Base-by-base conservation (phyloP, 2,113 vertebrate genomes). In the Passerina amoena region DNA sequence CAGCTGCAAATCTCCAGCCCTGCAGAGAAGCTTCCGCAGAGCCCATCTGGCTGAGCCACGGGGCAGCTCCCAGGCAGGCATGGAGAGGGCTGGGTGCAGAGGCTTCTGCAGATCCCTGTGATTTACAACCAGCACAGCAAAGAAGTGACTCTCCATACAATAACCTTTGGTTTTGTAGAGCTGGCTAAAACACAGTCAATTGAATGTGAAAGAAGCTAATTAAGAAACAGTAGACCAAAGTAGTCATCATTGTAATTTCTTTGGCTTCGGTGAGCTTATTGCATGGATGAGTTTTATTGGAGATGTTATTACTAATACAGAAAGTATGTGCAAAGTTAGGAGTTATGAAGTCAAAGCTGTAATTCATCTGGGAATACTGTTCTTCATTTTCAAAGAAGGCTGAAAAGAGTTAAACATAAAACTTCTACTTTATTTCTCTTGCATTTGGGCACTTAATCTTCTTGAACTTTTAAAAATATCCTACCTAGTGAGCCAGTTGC, bases 191-290 rank as follows among this genome's bases (percentile, higher is more conserved):
- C 37, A 47, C 25, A 86, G 86, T 83, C 84, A 93, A 73, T 64
- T 83, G 88, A 79, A 95, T 94, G 70, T 96, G 94, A 90, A 96
- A 85, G 51, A 13, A 86, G 48, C n/a, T 94, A 95, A 92, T 95
- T 95, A 96, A 94, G 87, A 72, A 38, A 95, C 28, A 57, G 81
- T 45, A 96, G 81, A 76, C 61, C 56, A 53, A 80, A 94, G 81
- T 42, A 91, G 89, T 82, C 81, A 85, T 92, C 38, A 23, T 48
- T 82, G 86, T 89, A 82, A 92, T 96, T 94, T 88, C 90, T 90
- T 95, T 73, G 79, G 82, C 85, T 90, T 94, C 92, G 73, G 38
- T 86, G 82, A 92, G 68, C 14, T 93, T 94, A 86, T 71, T 93
- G 92, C 94, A 86, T 86, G 88, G 64, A 53, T 97, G 90, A 81